Base-by-base conservation (phyloP, 2,113 vertebrate species). In the Poicephalus gulielmi region DNA sequence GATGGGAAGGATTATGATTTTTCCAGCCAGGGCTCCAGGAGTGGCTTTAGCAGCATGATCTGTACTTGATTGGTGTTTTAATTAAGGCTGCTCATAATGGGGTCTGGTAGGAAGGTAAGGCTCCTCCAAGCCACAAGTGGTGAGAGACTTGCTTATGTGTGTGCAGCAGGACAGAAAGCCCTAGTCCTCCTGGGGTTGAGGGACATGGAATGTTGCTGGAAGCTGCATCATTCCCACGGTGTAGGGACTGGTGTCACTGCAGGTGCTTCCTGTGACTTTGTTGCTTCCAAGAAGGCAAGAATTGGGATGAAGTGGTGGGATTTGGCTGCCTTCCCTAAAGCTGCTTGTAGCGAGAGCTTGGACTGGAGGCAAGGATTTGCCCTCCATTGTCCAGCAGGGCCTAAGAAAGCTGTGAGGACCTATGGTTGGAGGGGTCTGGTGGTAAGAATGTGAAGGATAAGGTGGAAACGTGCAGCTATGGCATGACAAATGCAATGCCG, bases 391-490 rank as follows among this genome's bases (percentile, higher is more conserved):
- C 8, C 53, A 33, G 43, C n/a, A 25, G 23, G 17, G 6, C 4
- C 67, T 28, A 6, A 47, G 50, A 46, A 14, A 13, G 17, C n/a
- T 1, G 1, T 18, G 69, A 62, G 31, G 15, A 7, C 18, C 1
- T 6, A 1, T 22, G 9, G 5, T 2, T 1, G 6, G 31, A 9
- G n/a, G 13, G 15, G 7, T 28, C 4, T 1, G 11, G 27, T 64
- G 43, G 19, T 6, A 7, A 10, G 22, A 4, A 16, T 24, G 1
- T 0, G 20, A 12, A 15, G 39, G 37, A 6, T 19, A 2, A 13
- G 23, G 13, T 24, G 37, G 67, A 6, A 14, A 1, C 0, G 1
- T 1, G 11, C 1, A 2, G 0, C 0, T 1, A 37, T 5, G 6
- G 43, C 14, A 1, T 0, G 2, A 49, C 15, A 19, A 30, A 20